Percentiles rank a stretch among this genome's conserved stretches.
These are phyloP conservation scores for Holacanthus passer DNA, from an alignment of 2,113 vertebrate species.

Conservation along the genomic window DNA sequence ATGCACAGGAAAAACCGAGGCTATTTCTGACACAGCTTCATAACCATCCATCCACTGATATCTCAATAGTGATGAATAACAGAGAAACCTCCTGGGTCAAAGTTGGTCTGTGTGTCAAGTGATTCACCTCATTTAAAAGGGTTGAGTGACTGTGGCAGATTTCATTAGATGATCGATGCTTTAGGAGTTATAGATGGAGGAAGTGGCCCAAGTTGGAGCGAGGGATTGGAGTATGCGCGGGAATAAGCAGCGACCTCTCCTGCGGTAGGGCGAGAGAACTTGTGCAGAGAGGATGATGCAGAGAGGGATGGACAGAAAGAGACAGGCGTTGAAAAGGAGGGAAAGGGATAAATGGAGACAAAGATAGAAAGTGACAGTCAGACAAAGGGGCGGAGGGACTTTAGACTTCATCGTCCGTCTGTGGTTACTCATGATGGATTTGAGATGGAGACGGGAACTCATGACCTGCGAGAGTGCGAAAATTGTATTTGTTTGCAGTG, in stretches of 20 bases:
- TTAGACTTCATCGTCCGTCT: slow-evolving; percentile 41
- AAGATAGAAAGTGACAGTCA: slow-evolving; percentile 71
- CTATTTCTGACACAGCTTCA: not conserved
- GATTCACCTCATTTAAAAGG: slow-evolving; percentile 20
- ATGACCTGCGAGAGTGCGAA: slow-evolving; percentile 12
- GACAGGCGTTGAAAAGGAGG: slow-evolving; percentile 68
- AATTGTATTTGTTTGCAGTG: slow-evolving; percentile 13
- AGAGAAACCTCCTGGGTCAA: not conserved
- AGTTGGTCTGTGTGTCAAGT: not conserved
- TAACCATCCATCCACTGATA: not conserved
- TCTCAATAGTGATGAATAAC: not conserved
- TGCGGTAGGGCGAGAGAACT: not conserved
- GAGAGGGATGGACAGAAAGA: slow-evolving; percentile 59
- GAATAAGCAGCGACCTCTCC: slow-evolving; percentile 19
- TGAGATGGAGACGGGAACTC: slow-evolving; percentile 5
- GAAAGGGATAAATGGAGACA: slow-evolving; percentile 58
- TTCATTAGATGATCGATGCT: slow-evolving; percentile 39
- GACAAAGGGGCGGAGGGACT: slow-evolving; percentile 44
- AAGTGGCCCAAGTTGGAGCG: not conserved
- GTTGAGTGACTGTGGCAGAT: slow-evolving; percentile 27
- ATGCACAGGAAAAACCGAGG: not conserved
- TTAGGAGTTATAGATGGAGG: not conserved
- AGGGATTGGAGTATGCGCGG: not conserved
- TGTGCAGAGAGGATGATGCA: slow-evolving; percentile 56
- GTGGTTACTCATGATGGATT: slow-evolving; percentile 39